Conservation (phyloP, 1,140 invertebrate genomes). For the Drosophila ogumai region DNA sequence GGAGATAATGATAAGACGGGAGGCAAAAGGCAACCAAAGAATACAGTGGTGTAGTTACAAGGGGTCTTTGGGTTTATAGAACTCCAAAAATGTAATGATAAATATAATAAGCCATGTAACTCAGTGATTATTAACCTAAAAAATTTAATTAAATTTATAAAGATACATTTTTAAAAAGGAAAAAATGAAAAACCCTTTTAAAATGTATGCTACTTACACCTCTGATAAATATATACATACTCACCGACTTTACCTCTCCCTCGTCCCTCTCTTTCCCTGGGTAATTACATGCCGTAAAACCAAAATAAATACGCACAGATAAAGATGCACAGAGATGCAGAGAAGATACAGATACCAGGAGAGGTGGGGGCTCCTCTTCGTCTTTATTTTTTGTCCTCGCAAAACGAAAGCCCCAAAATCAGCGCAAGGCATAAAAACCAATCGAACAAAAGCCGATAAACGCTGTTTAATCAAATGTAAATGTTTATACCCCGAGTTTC, state of each 20-base stretch:
- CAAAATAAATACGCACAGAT: slow-evolving; percentile 80
- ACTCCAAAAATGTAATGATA: not conserved
- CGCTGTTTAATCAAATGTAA: slow-evolving; percentile 76
- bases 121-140: no score
- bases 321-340: slow-evolving; percentile 51
- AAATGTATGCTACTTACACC: not conserved
- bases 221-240: slow-evolving; percentile 26
- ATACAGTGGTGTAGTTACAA: slow-evolving; percentile 10
- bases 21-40: slow-evolving; percentile 37
- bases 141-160: not conserved
- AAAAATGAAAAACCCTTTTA: not conserved
- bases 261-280: slow-evolving; percentile 23
- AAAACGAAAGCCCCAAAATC: slow-evolving; percentile 58
- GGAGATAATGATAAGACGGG: slow-evolving; percentile 70
- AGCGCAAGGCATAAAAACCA: slow-evolving; percentile 57
- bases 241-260: slow-evolving; percentile 43
- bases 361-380: slow-evolving; percentile 10
- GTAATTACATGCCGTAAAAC: slow-evolving; percentile 74
- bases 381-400: slow-evolving; percentile 27
- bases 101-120: no score
- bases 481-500: slow-evolving; percentile 71
- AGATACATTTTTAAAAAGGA: not conserved
- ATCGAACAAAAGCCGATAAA: slow-evolving; percentile 67
- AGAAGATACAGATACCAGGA: slow-evolving; percentile 22
- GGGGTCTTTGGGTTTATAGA: not conserved